Evolutionary conservation across 1,140 invertebrate genomes (phyloP).

Genomic region (Drosophila nigromelanica): DNA sequence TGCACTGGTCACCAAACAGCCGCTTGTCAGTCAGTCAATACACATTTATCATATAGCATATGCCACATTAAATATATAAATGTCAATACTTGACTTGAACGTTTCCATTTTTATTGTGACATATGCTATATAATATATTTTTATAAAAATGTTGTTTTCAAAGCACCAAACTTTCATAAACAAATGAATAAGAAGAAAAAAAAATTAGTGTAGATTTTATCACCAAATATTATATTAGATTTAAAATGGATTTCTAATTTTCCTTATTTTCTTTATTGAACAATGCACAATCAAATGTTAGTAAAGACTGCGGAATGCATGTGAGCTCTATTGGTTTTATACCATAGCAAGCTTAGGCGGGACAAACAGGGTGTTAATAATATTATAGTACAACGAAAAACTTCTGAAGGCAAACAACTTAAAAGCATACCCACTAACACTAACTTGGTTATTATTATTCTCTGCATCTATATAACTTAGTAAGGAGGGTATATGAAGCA

Average conservation of each 20-base stretch:
- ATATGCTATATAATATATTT: too few relatives aligned
- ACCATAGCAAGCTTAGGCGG: constrained; percentile 18
- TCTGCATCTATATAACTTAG: background rate
- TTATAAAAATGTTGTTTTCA: too few relatives aligned
- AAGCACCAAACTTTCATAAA: too few relatives aligned
- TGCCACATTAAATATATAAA: too few relatives aligned
- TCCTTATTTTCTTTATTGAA: background rate
- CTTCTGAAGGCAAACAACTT: constrained; percentile 24
- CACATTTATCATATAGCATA: too few relatives aligned
- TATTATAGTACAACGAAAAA: constrained; percentile 21
- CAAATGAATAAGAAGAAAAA: too few relatives aligned
- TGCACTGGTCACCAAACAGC: too few relatives aligned
- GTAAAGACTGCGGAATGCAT: constrained; percentile 35
- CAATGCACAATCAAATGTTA: constrained; percentile 29
- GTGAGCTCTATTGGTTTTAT: constrained; percentile 41
- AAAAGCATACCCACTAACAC: constrained; percentile 51
- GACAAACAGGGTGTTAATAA: constrained; percentile 55
- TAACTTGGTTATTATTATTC: constrained; percentile 23
- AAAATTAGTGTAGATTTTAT: background rate
- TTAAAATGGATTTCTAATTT: too few relatives aligned
- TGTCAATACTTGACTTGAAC: too few relatives aligned
- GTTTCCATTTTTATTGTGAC: too few relatives aligned
- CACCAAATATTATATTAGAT: too few relatives aligned
- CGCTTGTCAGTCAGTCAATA: too few relatives aligned
- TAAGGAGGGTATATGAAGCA: background rate